phyloP scores from a whole-genome alignment of 2,888 invertebrate genomes.

The Hypselothyrea guttata region DNA sequence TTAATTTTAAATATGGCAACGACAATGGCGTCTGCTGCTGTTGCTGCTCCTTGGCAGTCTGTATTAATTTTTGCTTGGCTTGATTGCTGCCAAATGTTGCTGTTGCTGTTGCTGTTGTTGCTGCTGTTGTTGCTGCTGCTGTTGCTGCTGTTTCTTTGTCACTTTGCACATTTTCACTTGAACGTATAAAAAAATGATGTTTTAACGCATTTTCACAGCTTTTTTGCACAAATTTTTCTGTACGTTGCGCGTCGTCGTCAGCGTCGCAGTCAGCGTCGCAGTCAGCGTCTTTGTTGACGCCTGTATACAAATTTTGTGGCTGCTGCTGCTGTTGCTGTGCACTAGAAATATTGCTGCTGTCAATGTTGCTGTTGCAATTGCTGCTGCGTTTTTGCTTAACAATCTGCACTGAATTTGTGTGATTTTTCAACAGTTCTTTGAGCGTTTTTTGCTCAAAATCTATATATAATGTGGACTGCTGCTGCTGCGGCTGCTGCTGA shows the following conservation, averaged over 20 bases:
- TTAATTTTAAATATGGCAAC: no score
- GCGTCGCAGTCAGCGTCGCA: constrained; percentile 32
- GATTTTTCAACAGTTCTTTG: constrained; percentile 28
- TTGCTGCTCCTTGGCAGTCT: constrained; percentile 10
- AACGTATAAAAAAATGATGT: constrained; percentile 55
- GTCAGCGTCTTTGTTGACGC: constrained; percentile 32
- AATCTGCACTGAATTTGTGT: constrained; percentile 24
- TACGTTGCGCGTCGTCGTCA: constrained; percentile 61
- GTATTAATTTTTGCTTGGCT: constrained; percentile 8
- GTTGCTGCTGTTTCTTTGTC: constrained; percentile 21
- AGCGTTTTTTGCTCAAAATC: constrained; percentile 26
- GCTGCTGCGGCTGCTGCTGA: constrained; percentile 37
- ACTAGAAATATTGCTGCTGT: constrained; percentile 3
- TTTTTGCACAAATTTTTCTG: constrained; percentile 73
- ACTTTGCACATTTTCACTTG: constrained; percentile 68
- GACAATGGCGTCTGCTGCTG: neutral
- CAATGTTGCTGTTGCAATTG: constrained; percentile 12
- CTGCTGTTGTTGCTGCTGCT: constrained; percentile 24
- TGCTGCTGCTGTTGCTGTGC: constrained; percentile 9
- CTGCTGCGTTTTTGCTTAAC: constrained; percentile 10
- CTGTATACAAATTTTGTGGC: constrained; percentile 36
- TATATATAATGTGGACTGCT: constrained; percentile 29
- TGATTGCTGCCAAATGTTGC: constrained; percentile 14
- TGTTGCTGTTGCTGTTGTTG: constrained; percentile 39
- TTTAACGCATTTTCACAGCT: constrained; percentile 51